phyloP scores from a whole-genome alignment of 2,888 invertebrate species.

The Lumbricus terrestris region DNA sequence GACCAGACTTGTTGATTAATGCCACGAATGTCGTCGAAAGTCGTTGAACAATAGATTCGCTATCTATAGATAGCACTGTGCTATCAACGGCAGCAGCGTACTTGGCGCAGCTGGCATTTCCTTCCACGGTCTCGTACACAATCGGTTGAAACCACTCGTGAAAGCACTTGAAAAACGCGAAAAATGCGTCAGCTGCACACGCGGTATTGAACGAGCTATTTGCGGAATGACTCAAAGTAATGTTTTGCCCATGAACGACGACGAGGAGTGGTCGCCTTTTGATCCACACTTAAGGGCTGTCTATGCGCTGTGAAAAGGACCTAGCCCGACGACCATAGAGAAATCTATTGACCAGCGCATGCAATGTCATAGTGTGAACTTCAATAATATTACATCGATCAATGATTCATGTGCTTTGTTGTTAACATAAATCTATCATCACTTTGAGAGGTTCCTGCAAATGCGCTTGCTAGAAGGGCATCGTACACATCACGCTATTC shows the following conservation, averaged over 20 bases:
- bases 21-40: neutral
- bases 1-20: neutral
- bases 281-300: neutral
- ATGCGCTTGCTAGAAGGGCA: too few relatives aligned
- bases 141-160: neutral
- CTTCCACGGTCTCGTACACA: neutral
- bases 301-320: neutral
- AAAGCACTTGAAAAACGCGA: neutral
- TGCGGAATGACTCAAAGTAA: neutral
- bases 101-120: neutral
- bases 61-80: neutral
- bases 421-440: too few relatives aligned
- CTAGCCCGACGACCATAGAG: neutral
- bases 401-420: too few relatives aligned
- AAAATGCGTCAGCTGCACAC: neutral
- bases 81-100: neutral
- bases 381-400: too few relatives aligned
- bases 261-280: too few relatives aligned
- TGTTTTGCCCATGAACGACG: neutral
- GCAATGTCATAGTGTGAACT: neutral
- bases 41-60: neutral
- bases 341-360: neutral
- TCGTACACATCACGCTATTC: neutral
- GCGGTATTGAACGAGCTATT: neutral
- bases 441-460: too few relatives aligned